Conservation (phyloP, 2,888 invertebrate genomes). For the Resseliella maxima region DNA sequence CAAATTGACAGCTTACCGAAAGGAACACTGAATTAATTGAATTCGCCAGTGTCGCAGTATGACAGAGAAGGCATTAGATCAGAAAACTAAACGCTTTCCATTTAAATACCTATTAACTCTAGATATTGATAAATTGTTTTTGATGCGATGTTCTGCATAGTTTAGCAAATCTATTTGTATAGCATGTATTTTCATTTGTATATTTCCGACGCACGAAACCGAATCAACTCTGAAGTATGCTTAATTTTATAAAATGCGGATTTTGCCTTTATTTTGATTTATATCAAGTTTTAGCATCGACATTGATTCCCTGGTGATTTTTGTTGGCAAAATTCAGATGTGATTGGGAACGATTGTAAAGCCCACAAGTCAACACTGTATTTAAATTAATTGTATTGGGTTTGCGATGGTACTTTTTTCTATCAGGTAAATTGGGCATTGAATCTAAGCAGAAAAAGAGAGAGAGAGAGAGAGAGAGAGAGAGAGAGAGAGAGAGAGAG, state of each 20-base stretch:
- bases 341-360: background rate
- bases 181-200: background rate
- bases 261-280: background rate
- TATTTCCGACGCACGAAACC: slow-evolving; percentile 20
- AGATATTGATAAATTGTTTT: slow-evolving; percentile 55
- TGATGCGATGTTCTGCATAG: slow-evolving; percentile 36
- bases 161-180: slow-evolving; percentile 46
- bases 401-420: background rate
- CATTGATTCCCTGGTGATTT: background rate
- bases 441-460: background rate
- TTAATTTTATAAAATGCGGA: background rate
- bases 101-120: slow-evolving; percentile 54
- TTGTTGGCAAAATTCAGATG: background rate
- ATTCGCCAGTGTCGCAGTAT: background rate
- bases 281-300: background rate
- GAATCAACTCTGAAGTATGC: background rate
- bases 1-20: background rate
- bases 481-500: too few species aligned
- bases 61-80: slow-evolving; percentile 15
- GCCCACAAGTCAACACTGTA: background rate
- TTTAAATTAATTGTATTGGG: slow-evolving; percentile 27
- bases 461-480: too few species aligned
- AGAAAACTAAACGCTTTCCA: slow-evolving; percentile 44
- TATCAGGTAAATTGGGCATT: background rate
- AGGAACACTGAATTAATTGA: background rate